A percentile compares a stretch with the other conserved stretches of the same genome.
phyloP scores from a whole-genome alignment of 1,140 invertebrate species.

The Zeugodacus cucurbitae region DNA sequence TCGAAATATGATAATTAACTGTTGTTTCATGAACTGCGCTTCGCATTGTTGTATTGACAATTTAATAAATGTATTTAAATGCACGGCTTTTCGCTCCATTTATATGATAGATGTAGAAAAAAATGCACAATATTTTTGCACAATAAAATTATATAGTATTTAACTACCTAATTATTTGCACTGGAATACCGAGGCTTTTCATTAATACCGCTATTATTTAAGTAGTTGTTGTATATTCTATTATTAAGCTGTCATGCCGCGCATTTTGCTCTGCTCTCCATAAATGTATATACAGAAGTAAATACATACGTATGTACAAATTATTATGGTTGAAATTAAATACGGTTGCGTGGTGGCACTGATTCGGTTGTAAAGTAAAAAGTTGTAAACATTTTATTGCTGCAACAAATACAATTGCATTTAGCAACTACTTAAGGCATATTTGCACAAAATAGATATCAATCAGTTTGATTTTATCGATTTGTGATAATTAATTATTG shows the following conservation, averaged over 20 bases:
- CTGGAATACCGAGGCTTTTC: background rate
- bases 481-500: background rate
- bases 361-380: background rate
- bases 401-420: background rate
- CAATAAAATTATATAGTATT: background rate
- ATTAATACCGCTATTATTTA: background rate
- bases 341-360: background rate
- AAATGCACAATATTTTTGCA: background rate
- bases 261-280: background rate
- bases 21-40: background rate
- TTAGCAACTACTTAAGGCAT: background rate
- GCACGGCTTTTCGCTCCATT: background rate
- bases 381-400: background rate
- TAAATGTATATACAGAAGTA: background rate
- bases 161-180: background rate
- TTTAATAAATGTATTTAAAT: background rate
- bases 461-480: background rate
- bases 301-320: background rate
- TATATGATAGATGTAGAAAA: background rate
- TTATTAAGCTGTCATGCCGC: background rate
- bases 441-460: background rate
- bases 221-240: background rate
- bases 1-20: background rate
- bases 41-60: background rate
- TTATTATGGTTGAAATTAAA: background rate